phyloP scores from a whole-genome alignment of 2,797 vertebrate genomes.

The Chelidonichthys spinosus region DNA sequence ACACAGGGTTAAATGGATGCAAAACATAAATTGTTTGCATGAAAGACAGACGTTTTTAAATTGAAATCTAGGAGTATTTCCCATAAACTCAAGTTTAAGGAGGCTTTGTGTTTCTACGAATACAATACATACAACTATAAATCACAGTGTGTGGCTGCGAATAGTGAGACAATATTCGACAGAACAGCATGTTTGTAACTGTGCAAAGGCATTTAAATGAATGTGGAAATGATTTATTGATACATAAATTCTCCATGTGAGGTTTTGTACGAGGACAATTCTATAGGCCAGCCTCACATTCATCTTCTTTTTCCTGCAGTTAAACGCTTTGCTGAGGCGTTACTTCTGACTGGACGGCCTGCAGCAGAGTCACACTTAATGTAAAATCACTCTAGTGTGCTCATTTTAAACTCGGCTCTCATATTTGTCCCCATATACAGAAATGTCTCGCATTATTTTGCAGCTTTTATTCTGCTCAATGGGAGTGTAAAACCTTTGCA shows the following conservation, averaged over 20 bases:
- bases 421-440: background rate
- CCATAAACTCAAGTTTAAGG: no score
- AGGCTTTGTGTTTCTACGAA: background rate
- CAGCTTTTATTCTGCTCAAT: background rate
- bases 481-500: background rate
- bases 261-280: background rate
- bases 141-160: background rate
- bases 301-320: slow-evolving; percentile 1
- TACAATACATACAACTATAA: background rate
- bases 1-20: no score
- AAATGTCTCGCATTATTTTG: no score
- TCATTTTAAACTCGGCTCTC: slow-evolving; percentile 25
- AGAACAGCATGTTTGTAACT: background rate
- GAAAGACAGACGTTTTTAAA: no score
- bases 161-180: background rate
- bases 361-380: slow-evolving; percentile 18
- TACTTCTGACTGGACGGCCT: slow-evolving; percentile 19
- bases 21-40: no score
- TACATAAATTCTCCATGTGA: background rate
- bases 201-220: background rate
- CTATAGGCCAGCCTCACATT: slow-evolving; percentile 17
- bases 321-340: slow-evolving; percentile 30
- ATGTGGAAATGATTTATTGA: background rate
- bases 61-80: no score
- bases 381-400: slow-evolving; percentile 21